A percentile compares a stretch with the other conserved stretches of the same genome.
These are phyloP conservation scores for Plebejus anna DNA, from an alignment of 2,888 invertebrate genomes.

Conservation along the genomic window DNA sequence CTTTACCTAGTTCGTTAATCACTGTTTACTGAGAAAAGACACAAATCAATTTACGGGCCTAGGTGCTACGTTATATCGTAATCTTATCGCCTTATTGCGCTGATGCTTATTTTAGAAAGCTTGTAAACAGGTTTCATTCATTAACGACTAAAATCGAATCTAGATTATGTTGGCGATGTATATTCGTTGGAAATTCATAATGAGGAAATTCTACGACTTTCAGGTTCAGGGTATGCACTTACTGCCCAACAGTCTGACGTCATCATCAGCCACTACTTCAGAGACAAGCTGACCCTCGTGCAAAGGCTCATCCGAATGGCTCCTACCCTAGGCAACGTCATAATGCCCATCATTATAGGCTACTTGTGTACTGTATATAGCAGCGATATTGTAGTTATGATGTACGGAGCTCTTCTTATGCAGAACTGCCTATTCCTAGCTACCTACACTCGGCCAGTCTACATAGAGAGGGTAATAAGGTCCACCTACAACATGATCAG, in stretches of 20 bases:
- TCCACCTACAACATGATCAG: constrained; percentile 69
- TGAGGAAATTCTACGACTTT: constrained; percentile 40
- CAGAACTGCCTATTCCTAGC: constrained; percentile 78
- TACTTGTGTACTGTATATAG: constrained; percentile 66
- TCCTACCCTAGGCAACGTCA: constrained; percentile 74
- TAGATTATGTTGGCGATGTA: not conserved
- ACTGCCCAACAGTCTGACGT: constrained; percentile 80
- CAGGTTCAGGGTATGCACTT: constrained; percentile 79
- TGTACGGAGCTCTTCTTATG: constrained; percentile 79
- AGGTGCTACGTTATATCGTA: not conserved
- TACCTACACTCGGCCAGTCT: constrained; percentile 76
- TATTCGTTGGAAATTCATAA: not conserved
- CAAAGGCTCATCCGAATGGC: constrained; percentile 75
- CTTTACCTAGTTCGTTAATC: no score
- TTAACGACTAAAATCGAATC: not conserved
- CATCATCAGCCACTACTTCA: constrained; percentile 79
- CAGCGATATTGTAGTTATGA: constrained; percentile 69
- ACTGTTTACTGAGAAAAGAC: not conserved
- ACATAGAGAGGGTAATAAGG: constrained; percentile 70
- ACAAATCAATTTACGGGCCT: not conserved
- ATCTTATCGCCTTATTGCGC: constrained; percentile 19
- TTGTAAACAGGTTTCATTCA: not conserved
- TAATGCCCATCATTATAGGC: constrained; percentile 74
- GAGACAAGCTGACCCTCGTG: constrained; percentile 74
- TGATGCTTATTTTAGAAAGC: not conserved